Conservation (phyloP, 1,140 invertebrate species). For the Cotesia glomerata region DNA sequence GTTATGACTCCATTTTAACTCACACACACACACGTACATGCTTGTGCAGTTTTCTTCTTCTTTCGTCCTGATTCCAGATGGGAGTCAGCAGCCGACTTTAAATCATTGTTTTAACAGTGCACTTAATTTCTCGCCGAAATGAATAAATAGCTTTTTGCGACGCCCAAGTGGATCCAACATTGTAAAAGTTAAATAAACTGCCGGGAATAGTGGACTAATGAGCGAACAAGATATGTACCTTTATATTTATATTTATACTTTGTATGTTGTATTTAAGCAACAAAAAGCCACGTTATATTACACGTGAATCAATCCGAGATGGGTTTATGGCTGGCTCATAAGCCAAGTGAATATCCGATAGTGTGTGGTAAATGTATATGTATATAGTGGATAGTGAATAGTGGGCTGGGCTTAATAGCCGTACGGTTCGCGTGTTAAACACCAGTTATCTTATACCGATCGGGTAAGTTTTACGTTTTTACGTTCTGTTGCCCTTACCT, state of each 20-base stretch:
- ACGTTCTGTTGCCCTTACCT: too few relatives aligned
- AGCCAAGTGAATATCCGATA: conserved; percentile 25
- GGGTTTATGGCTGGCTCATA: conserved; percentile 24
- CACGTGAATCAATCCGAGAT: conserved; percentile 25
- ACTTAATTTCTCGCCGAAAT: too few relatives aligned
- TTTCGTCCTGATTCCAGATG: too few relatives aligned
- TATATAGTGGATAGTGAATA: neutral
- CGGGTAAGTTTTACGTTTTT: conserved; percentile 33
- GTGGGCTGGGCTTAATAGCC: conserved; percentile 32
- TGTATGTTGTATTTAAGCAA: conserved; percentile 13
- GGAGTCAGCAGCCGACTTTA: too few relatives aligned
- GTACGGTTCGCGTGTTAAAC: conserved; percentile 33
- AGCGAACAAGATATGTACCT: neutral
- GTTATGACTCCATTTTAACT: conserved; percentile 27
- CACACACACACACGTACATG: neutral
- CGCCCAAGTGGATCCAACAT: too few relatives aligned
- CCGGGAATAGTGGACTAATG: too few relatives aligned
- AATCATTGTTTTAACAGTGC: too few relatives aligned
- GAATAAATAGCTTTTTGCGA: too few relatives aligned
- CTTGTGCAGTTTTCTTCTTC: neutral
- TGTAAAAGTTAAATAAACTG: too few relatives aligned
- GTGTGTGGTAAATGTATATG: neutral
- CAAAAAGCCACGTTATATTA: conserved; percentile 13
- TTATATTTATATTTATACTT: neutral
- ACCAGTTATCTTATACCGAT: conserved; percentile 32